Evolutionary conservation across 2,888 invertebrate genomes (phyloP).

Genomic region (Hydrotaea diabolus): DNA sequence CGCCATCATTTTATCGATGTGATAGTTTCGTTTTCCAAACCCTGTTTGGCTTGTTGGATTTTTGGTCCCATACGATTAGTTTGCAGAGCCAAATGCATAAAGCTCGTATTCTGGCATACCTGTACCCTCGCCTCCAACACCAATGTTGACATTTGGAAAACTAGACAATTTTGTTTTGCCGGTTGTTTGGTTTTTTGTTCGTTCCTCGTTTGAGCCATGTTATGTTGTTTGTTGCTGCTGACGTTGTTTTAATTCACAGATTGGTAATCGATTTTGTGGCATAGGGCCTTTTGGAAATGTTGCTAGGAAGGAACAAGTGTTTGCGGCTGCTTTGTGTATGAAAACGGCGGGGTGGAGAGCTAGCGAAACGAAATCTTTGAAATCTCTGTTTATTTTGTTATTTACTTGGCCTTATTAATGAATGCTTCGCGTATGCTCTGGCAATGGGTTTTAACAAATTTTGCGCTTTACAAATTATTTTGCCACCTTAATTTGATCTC

Average conservation of each 20-base stretch:
- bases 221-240: conserved; percentile 5
- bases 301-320: conserved; percentile 8
- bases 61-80: neutral
- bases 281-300: conserved; percentile 30
- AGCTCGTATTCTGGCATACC: neutral
- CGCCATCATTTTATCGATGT: too few relatives aligned
- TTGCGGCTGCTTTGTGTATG: neutral
- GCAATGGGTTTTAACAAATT: conserved; percentile 53
- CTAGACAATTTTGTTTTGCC: conserved; percentile 34
- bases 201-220: neutral
- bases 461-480: conserved; percentile 64
- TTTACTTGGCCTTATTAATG: conserved; percentile 44
- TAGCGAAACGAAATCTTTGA: conserved; percentile 41
- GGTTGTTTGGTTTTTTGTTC: neutral
- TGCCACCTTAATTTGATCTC: conserved; percentile 66
- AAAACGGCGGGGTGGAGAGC: neutral
- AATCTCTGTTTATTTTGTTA: conserved; percentile 16
- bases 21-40: neutral
- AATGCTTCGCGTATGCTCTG: conserved; percentile 8
- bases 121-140: neutral
- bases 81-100: neutral
- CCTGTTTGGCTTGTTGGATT: neutral
- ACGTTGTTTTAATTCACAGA: conserved; percentile 11
- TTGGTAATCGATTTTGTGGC: conserved; percentile 22
- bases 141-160: conserved; percentile 62